phyloP scores from a whole-genome alignment of 2,888 invertebrate genomes.

The Ophraella communa region DNA sequence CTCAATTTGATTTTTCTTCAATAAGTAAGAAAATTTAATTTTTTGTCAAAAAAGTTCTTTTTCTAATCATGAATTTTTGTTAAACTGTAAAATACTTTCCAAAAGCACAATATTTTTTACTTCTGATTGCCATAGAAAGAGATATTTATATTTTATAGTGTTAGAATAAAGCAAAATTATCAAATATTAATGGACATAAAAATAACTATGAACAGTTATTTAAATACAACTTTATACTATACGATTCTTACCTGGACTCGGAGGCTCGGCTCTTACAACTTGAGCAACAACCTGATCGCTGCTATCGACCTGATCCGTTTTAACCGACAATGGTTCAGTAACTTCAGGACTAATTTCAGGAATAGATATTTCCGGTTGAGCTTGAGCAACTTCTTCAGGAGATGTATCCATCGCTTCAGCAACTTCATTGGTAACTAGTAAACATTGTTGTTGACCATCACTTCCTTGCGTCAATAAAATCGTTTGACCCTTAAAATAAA shows the following conservation, averaged over 20 bases:
- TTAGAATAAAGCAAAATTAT: no score
- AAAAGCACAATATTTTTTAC: no score
- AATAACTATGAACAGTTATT: no score
- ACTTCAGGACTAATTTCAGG: slow-evolving; percentile 46
- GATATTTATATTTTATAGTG: no score
- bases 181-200: no score
- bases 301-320: slow-evolving; percentile 57
- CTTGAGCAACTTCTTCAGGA: slow-evolving; percentile 38
- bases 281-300: slow-evolving; percentile 83
- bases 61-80: no score
- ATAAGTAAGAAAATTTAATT: no score
- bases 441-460: slow-evolving; percentile 77
- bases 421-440: slow-evolving; percentile 70
- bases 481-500: slow-evolving; percentile 67
- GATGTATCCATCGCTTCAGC: slow-evolving; percentile 56
- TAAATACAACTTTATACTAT: no score
- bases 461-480: slow-evolving; percentile 70
- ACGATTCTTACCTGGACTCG: slow-evolving; percentile 73
- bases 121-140: no score
- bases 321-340: slow-evolving; percentile 46
- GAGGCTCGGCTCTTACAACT: slow-evolving; percentile 83
- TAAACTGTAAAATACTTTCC: no score
- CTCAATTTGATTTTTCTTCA: no score
- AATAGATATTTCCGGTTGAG: slow-evolving; percentile 35
- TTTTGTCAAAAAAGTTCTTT: no score